Percentiles rank a stretch among this genome's conserved stretches.
These are phyloP conservation scores for Scelioninae gen. 2 DNA, from an alignment of 2,888 invertebrate genomes.

Conservation along the genomic window DNA sequence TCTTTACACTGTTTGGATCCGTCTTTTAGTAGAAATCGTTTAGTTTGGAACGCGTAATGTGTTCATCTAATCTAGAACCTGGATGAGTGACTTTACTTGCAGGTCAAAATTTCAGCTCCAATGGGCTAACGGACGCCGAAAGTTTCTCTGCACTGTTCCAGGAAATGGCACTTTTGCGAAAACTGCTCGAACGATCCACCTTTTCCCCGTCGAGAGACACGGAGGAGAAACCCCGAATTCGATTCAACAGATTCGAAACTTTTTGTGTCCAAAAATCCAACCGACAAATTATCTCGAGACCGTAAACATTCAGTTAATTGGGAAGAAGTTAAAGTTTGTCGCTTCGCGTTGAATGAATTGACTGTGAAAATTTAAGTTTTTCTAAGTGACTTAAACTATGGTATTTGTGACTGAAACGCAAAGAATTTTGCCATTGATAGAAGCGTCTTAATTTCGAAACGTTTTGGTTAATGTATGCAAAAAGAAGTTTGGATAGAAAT, in stretches of 20 bases:
- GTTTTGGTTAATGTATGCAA: too few species aligned
- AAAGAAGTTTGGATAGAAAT: too few species aligned
- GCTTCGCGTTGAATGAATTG: too few species aligned
- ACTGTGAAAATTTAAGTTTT: too few species aligned
- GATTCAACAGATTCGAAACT: slow-evolving; percentile 38
- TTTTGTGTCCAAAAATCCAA: too few species aligned
- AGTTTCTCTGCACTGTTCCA: slow-evolving; percentile 2
- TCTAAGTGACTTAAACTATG: too few species aligned
- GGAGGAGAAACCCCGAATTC: slow-evolving; percentile 5
- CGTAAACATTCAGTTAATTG: too few species aligned
- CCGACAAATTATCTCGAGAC: too few species aligned
- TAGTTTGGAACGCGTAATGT: neutral
- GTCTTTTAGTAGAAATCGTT: neutral
- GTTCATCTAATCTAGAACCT: slow-evolving; percentile 3
- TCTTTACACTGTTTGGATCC: neutral
- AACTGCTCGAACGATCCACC: slow-evolving; percentile 10
- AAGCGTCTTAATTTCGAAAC: too few species aligned
- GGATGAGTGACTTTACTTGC: slow-evolving; percentile 16
- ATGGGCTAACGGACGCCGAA: neutral
- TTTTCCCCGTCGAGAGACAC: neutral
- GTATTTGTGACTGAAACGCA: too few species aligned
- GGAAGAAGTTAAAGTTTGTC: too few species aligned
- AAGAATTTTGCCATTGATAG: too few species aligned
- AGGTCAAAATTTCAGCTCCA: slow-evolving; percentile 40
- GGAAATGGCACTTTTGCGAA: slow-evolving; percentile 20